Conservation (phyloP, 2,888 invertebrate genomes). For the Drosophila paramelanica region DNA sequence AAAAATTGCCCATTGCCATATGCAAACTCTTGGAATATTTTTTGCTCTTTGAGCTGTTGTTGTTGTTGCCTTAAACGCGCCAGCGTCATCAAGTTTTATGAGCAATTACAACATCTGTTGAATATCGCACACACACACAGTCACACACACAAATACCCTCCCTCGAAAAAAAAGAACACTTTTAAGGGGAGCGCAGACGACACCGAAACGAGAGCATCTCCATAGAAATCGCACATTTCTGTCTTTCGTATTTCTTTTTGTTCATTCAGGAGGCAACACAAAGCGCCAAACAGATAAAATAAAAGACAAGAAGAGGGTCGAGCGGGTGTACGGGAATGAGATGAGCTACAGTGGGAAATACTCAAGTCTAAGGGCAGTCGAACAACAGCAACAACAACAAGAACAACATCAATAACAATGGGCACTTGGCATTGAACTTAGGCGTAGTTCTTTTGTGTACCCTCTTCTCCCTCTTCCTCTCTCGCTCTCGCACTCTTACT, state of each 20-base stretch:
- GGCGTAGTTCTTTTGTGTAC: constrained; percentile 51
- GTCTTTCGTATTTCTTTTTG: constrained; percentile 32
- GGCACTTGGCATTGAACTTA: constrained; percentile 76
- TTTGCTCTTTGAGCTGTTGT: constrained; percentile 53
- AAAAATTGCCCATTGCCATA: constrained; percentile 62
- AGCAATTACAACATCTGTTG: constrained; percentile 82
- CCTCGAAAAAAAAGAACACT: constrained; percentile 1
- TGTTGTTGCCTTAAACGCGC: constrained; percentile 56
- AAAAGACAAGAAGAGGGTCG: constrained; percentile 22
- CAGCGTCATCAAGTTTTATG: constrained; percentile 82
- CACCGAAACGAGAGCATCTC: constrained; percentile 52
- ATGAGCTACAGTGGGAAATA: constrained; percentile 45
- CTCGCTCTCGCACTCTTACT: too few relatives aligned
- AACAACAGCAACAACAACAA: constrained; percentile 33
- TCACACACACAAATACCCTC: constrained; percentile 15
- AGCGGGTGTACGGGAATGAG: background rate
- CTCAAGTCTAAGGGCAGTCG: constrained; percentile 58
- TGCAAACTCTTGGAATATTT: constrained; percentile 63
- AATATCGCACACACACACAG: constrained; percentile 67
- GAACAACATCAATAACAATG: constrained; percentile 36
- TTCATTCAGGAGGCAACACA: constrained; percentile 54
- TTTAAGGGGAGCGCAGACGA: constrained; percentile 24
- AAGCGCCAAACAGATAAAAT: constrained; percentile 63
- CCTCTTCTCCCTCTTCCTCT: background rate
- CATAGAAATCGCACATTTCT: constrained; percentile 51